phyloP scores from a whole-genome alignment of 2,797 vertebrate species.

The Eptatretus atami region DNA sequence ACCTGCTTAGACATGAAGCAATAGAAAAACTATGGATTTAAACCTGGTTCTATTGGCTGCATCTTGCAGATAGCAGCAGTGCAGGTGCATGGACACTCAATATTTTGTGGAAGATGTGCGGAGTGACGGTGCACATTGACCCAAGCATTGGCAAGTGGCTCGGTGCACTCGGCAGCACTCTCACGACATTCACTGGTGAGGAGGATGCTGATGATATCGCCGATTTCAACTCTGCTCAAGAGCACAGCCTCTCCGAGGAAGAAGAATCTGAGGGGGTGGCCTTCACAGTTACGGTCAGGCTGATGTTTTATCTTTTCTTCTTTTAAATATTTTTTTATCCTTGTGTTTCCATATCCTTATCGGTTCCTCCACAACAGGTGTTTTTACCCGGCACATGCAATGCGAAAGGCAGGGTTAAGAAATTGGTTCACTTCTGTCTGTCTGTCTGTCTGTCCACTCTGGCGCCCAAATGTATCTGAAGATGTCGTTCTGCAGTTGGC shows the following conservation, averaged over 20 bases:
- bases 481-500: no score
- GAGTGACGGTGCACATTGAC: conserved; percentile 97
- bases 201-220: conserved; percentile 71
- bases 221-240: conserved; percentile 59
- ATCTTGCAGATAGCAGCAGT: conserved; percentile 49
- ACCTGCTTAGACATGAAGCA: no score
- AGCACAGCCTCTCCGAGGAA: conserved; percentile 65
- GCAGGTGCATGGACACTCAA: conserved; percentile 96
- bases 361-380: no score
- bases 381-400: no score
- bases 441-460: no score
- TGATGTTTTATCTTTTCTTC: no score
- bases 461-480: no score
- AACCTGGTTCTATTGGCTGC: background rate
- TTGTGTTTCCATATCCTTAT: no score
- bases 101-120: conserved; percentile 96
- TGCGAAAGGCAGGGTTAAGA: no score
- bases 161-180: conserved; percentile 71
- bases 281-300: background rate
- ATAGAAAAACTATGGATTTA: no score
- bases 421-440: no score
- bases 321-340: no score
- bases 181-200: conserved; percentile 76
- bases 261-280: conserved; percentile 65
- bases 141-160: conserved; percentile 90